Evolutionary conservation across 1,140 invertebrate genomes (phyloP), one percentile per base, ranked within the genome.

Genomic region (Drosophila athabasca): DNA sequence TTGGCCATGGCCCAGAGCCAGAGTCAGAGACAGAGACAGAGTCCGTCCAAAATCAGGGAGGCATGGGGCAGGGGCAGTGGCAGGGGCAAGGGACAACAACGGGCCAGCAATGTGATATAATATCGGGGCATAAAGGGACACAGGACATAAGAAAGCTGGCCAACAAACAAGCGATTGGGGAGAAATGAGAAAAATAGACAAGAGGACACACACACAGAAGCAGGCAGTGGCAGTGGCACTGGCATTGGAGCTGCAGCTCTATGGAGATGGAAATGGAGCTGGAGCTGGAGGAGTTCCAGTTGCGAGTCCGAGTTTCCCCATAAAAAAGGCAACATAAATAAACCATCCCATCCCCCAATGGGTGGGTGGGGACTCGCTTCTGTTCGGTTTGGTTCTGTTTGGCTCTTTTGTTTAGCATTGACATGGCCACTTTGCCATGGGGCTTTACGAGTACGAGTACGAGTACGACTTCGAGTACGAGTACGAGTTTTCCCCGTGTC

Each of bases 391-490:
- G 41, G 67, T 59, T 60, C 5, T 4, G 24, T 41, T 62, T 62
- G 67, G 67, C 52, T 76, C 87, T 90, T 90, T 90, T 90, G 87
- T 90, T 90, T 80, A 74, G 76, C 87, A 87, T 87, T 90, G 85
- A 90, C 87, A 90, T 90, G 87, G 87, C 81, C 87, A 90, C 87
- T 90, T 87, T 79, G 87, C 87, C 81, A 70, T 19, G 69, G 65
- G 77, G 87, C 72, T 65, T 76, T 83, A 79, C 69, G 78, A 79
- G 80, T 26, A 26, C 24, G 24, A 26, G 4, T 26, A 5, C 24
- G 24, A 26, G 24, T 4, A 26, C 24, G 17, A 19, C 17, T 19
- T 1, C 17, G 24, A 26, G 24, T 4, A 26, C 24, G 24, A 26
- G 5, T 26, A 26, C 24, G 24, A 26, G 24, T 26, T 65, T 64